Evolutionary conservation across 2,797 vertebrate genomes (phyloP).

Genomic region (Gymnothorax reevesii): DNA sequence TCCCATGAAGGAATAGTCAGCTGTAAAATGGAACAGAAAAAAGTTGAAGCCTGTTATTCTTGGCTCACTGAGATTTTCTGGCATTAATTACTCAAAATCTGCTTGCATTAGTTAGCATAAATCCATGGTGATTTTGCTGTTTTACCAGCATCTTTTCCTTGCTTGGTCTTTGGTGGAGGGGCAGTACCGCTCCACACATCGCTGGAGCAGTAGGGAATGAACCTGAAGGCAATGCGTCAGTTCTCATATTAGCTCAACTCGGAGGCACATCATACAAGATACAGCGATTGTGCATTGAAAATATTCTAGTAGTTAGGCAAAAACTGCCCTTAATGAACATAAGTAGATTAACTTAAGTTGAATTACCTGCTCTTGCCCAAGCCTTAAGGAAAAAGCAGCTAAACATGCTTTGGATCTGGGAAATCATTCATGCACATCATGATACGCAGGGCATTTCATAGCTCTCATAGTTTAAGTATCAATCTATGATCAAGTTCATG

Average conservation of each 20-base stretch:
- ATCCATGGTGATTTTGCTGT: not conserved
- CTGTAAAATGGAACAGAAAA: slow-evolving; percentile 39
- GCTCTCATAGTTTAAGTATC: too few species aligned
- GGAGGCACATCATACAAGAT: not conserved
- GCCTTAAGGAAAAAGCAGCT: not conserved
- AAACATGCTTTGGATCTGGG: not conserved
- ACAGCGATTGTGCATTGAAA: not conserved
- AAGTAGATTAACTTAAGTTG: not conserved
- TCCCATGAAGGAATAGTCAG: slow-evolving; percentile 80
- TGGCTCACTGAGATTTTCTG: not conserved
- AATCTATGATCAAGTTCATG: too few species aligned
- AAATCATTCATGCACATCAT: not conserved
- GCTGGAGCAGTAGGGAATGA: slow-evolving; percentile 85
- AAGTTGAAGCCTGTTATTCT: not conserved
- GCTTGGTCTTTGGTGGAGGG: slow-evolving; percentile 57
- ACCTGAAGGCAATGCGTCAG: slow-evolving; percentile 57
- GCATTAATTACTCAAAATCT: too few species aligned
- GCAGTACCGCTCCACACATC: slow-evolving; percentile 83
- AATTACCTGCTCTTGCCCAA: not conserved
- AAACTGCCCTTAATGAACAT: not conserved
- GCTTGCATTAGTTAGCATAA: not conserved
- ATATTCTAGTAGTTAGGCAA: not conserved
- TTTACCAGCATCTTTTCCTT: slow-evolving; percentile 70
- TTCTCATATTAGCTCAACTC: not conserved
- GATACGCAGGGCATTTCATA: too few species aligned